Evolutionary conservation across 2,797 vertebrate genomes (phyloP).

Genomic region (Aselliscus stoliczkanus): DNA sequence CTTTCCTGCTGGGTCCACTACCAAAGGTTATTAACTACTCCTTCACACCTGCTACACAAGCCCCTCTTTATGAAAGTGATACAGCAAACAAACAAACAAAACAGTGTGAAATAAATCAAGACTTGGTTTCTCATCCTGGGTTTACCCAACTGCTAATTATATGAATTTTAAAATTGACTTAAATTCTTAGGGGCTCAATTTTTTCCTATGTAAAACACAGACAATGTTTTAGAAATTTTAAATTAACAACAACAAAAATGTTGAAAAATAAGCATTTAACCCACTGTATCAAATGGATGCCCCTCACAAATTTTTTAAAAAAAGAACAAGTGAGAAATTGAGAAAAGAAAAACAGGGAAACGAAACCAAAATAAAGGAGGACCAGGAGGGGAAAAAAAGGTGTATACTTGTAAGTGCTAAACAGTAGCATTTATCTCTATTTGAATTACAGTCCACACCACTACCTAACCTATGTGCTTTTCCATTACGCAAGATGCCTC

Average conservation of each 20-base stretch:
- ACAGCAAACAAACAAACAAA: neutral
- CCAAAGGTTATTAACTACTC: neutral
- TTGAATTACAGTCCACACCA: neutral
- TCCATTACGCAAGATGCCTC: neutral
- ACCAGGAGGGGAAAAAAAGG: neutral
- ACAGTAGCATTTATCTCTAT: neutral
- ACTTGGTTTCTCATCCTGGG: neutral
- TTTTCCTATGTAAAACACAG: neutral
- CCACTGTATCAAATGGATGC: neutral
- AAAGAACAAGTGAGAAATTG: neutral
- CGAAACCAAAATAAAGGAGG: neutral
- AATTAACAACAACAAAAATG: neutral
- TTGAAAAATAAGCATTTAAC: neutral
- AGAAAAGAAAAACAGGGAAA: neutral
- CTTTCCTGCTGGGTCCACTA: neutral
- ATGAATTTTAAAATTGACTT: neutral
- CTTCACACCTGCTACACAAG: neutral
- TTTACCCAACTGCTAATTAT: neutral
- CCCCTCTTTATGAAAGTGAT: neutral
- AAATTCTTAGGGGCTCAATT: neutral
- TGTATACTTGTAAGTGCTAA: neutral
- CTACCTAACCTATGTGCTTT: neutral
- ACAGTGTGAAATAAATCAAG: constrained; percentile 13
- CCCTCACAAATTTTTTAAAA: neutral
- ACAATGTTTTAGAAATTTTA: neutral